phyloP scores from a whole-genome alignment of 2,888 invertebrate species.

The Rhyacophila evoluta region DNA sequence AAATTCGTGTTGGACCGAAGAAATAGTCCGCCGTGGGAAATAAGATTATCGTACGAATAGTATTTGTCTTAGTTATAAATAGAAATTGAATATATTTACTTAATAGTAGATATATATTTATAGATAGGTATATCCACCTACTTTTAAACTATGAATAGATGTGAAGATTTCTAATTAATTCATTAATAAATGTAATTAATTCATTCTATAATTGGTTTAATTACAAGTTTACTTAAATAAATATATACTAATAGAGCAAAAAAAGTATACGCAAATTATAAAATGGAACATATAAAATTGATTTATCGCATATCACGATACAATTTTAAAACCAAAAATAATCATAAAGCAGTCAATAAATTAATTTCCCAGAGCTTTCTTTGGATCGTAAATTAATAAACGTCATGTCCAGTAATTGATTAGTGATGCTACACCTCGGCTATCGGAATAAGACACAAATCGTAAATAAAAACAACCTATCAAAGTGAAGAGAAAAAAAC shows the following conservation, averaged over 20 bases:
- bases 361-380: slow-evolving; percentile 22
- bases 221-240: too few relatives aligned
- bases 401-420: slow-evolving; percentile 3
- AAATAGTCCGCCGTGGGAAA: too few relatives aligned
- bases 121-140: too few relatives aligned
- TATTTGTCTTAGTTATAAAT: too few relatives aligned
- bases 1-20: too few relatives aligned
- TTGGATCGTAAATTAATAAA: neutral
- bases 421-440: neutral
- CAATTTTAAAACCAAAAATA: neutral
- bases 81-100: too few relatives aligned
- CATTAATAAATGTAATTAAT: too few relatives aligned
- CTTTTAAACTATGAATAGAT: too few relatives aligned
- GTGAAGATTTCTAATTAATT: too few relatives aligned
- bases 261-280: neutral
- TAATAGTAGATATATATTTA: too few relatives aligned
- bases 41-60: too few relatives aligned
- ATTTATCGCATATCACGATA: neutral
- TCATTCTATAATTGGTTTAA: too few relatives aligned
- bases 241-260: neutral
- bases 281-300: slow-evolving; percentile 12
- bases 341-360: neutral
- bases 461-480: slow-evolving; percentile 22
- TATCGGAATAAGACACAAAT: neutral
- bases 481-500: neutral